Base-by-base conservation (phyloP, 2,113 vertebrate genomes). In the Euleptes europaea region DNA sequence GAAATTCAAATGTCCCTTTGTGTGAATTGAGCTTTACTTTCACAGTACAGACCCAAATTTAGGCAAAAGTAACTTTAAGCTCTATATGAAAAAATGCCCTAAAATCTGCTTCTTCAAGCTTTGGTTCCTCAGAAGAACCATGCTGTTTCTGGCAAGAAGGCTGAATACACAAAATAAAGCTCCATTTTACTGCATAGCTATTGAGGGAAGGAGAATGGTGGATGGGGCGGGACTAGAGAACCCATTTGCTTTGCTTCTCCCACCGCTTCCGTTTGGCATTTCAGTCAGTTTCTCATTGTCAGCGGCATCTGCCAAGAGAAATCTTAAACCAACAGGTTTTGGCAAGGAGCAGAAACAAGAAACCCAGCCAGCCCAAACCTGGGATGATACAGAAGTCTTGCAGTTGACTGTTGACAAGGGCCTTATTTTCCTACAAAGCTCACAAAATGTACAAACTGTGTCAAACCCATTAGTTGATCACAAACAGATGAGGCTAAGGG, bases 41-140 rank as follows among this genome's bases (percentile, higher is more conserved):
- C 28, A 7, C 8, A 42, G 23, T 72, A 28, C 21, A 69, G n/a
- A 74, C 8, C 12, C 23, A 4, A 44, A 44, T 31, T n/a, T 15
- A 60, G 72, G 31, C 15, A 35, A 54, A 47, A 77, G 9, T 33
- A 4, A 47, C 75, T 38, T 35, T 35, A 76, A 19, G 47, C 3
- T 11, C 54, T 33, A 7, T 21, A 21, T 57, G 19, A 23, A 11
- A 76, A 51, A 54, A 51, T 51, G 71, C 40, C 74, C 72, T 35
- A 2, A 1, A 78, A 11, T 47, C 38, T 89, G 72, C 1, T 3
- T 54, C n/a, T 82, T 72, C 69, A 82, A 15, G 9, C 72, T 60
- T 63, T 60, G 70, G 83, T 84, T 88, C n/a, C 67, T 26, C 31
- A 40, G 40, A 49, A 90, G 85, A 70, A 75, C 54, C 15, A 63